Conservation (phyloP, 2,797 vertebrate species). For the Rachycentron canadum region DNA sequence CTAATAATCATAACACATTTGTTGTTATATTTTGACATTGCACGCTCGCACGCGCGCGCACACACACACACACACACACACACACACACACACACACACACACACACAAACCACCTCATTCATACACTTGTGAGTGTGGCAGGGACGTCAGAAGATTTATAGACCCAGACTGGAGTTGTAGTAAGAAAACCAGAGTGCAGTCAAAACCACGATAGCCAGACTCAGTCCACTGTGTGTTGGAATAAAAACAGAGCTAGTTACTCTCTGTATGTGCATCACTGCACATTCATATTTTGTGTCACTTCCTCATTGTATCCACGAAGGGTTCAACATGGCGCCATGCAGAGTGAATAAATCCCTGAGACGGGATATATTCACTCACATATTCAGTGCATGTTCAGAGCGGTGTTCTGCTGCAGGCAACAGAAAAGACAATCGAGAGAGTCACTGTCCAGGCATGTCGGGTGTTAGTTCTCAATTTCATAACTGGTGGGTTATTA, state of each 20-base stretch:
- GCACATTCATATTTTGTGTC: background rate
- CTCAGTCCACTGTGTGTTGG: no score
- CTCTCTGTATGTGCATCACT: background rate
- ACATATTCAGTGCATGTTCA: no score
- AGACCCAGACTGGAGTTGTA: background rate
- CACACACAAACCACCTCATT: background rate
- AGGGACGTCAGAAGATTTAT: background rate
- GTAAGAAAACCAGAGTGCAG: background rate
- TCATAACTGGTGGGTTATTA: constrained; percentile 28
- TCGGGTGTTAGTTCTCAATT: background rate
- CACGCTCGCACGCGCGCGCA: no score
- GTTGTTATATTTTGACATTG: no score
- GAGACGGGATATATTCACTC: no score
- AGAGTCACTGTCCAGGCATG: constrained; percentile 34
- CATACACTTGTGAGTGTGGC: background rate
- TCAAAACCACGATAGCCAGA: no score
- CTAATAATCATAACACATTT: background rate
- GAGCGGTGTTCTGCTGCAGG: constrained; percentile 17
- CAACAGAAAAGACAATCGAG: constrained; percentile 1
- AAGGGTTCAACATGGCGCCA: background rate
- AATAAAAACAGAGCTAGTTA: background rate
- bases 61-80: constrained; percentile 9
- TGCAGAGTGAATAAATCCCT: background rate
- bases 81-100: constrained; percentile 11
- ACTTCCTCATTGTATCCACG: background rate